Percentiles rank a stretch among this genome's conserved stretches.
These are phyloP conservation scores for Adela reaumurella DNA, from an alignment of 2,888 invertebrate species.

Conservation along the genomic window DNA sequence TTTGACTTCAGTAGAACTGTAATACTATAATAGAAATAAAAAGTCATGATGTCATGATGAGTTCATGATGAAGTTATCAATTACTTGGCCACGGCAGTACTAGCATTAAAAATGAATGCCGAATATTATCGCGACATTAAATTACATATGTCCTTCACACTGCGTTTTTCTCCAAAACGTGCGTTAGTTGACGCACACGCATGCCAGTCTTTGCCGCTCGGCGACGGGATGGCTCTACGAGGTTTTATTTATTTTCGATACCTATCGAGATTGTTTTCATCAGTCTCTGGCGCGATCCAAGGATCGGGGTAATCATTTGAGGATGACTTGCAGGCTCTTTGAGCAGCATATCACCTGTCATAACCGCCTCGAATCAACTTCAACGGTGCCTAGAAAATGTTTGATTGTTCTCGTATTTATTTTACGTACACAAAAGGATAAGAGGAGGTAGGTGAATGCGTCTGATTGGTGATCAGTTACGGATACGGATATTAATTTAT, in stretches of 20 bases:
- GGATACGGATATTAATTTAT: neutral
- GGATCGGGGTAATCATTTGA: conserved; percentile 32
- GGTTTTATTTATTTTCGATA: neutral
- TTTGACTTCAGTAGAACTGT: no score
- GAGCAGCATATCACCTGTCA: conserved; percentile 43
- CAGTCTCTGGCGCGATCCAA: conserved; percentile 22
- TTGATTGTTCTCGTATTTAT: neutral
- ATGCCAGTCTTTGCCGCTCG: no score
- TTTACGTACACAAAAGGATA: neutral
- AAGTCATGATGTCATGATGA: no score
- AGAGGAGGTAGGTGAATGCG: neutral
- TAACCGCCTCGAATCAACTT: conserved; percentile 16
- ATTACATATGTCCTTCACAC: no score
- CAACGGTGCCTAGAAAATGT: neutral
- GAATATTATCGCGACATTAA: no score
- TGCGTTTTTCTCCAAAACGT: no score
- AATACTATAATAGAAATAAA: no score
- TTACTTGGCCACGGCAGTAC: no score
- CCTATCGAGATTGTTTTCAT: neutral
- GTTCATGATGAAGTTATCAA: no score
- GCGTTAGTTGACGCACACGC: no score
- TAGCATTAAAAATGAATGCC: no score
- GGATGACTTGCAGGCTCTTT: conserved; percentile 37
- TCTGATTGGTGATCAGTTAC: neutral
- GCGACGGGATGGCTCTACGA: no score